These are phyloP conservation scores for Drosophila sproati DNA, from an alignment of 1,140 invertebrate species.

Conservation along the genomic window DNA sequence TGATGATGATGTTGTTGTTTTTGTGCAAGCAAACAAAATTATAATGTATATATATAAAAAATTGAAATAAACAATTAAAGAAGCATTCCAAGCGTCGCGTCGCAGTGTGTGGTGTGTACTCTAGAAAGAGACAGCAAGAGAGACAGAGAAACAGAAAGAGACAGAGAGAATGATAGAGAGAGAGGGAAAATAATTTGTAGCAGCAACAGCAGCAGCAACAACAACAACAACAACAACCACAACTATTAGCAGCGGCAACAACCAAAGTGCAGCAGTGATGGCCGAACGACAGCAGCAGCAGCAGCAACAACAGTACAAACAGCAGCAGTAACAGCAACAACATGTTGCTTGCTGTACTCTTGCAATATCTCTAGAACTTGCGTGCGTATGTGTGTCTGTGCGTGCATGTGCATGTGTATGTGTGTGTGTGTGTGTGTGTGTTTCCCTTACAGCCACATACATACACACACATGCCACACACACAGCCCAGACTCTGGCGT, in stretches of 20 bases:
- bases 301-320: not conserved
- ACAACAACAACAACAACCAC: constrained; percentile 24
- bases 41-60: constrained; percentile 8
- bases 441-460: too few relatives aligned
- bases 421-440: constrained; percentile 1
- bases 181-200: not conserved
- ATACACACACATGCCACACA: constrained; percentile 3
- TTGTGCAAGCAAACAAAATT: constrained; percentile 53
- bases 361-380: constrained; percentile 6
- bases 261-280: constrained; percentile 42
- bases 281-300: constrained; percentile 23
- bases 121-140: constrained; percentile 17
- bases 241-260: constrained; percentile 42
- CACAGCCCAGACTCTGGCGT: not conserved
- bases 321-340: constrained; percentile 7
- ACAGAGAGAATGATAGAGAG: constrained; percentile 11
- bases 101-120: constrained; percentile 10
- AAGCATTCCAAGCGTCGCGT: constrained; percentile 26
- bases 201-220: constrained; percentile 4
- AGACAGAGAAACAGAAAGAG: constrained; percentile 8
- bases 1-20: constrained; percentile 79
- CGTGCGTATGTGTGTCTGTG: constrained; percentile 12
- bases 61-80: constrained; percentile 14
- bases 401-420: constrained; percentile 18
- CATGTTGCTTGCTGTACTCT: constrained; percentile 31